These are phyloP conservation scores for Orbicella faveolata DNA, from an alignment of 64 coral and sea anemone genomes.

Conservation along the genomic window DNA sequence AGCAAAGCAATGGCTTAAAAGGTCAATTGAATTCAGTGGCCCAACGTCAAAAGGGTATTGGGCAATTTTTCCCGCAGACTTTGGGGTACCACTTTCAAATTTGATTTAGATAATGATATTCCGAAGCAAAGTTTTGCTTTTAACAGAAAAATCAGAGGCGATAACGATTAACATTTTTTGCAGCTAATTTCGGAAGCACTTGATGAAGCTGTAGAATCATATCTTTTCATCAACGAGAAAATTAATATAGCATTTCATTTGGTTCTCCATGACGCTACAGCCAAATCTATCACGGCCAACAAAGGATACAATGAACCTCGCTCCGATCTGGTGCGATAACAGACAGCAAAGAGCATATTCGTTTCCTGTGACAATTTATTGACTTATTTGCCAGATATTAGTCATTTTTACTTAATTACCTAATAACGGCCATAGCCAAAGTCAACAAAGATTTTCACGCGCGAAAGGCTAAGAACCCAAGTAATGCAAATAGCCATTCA, in stretches of 20 bases:
- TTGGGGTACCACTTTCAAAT: neutral
- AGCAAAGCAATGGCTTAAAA: neutral
- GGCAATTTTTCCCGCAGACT: neutral
- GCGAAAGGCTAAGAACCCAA: neutral
- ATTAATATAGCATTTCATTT: conserved; percentile 21
- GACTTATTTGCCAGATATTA: neutral
- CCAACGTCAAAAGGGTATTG: neutral
- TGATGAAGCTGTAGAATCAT: neutral
- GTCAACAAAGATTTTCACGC: neutral
- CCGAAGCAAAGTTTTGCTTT: neutral
- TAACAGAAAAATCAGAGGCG: too few relatives aligned
- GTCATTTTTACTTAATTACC: conserved; percentile 29
- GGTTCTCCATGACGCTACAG: neutral
- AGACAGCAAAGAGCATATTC: neutral
- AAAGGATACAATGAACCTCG: neutral
- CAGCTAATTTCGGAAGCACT: conserved; percentile 36
- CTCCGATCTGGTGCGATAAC: neutral
- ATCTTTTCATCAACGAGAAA: conserved; percentile 33
- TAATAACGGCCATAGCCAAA: neutral
- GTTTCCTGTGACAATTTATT: conserved; percentile 17
- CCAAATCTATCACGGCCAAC: neutral
- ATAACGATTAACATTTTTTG: conserved; percentile 16
- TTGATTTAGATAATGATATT: neutral
- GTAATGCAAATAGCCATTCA: neutral
- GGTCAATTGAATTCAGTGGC: neutral